Evolutionary conservation across 2,797 vertebrate genomes (phyloP).

Genomic region (Thunnus albacares): DNA sequence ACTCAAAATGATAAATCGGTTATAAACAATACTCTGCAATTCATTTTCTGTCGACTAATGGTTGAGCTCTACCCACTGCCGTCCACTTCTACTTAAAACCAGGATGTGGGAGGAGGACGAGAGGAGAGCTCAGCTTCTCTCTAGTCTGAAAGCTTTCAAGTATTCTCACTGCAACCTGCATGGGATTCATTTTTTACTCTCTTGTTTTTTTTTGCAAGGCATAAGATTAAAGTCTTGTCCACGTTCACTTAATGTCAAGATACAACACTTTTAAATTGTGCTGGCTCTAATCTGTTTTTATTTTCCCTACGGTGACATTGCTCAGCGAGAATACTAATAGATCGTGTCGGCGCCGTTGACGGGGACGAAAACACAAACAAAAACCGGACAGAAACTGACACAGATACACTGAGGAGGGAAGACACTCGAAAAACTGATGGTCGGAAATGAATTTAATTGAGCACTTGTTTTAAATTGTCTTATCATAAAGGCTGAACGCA

Average conservation of each 20-base stretch:
- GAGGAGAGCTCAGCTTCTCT: too few species aligned
- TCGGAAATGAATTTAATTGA: neutral
- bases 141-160: neutral
- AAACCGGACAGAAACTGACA: neutral
- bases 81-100: too few species aligned
- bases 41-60: too few species aligned
- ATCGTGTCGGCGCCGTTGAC: neutral
- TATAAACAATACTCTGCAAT: too few species aligned
- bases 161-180: constrained; percentile 18
- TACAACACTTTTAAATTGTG: constrained; percentile 28
- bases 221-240: constrained; percentile 43
- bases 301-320: constrained; percentile 33
- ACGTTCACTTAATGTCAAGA: constrained; percentile 39
- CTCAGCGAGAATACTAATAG: constrained; percentile 26
- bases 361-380: neutral
- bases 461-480: constrained; percentile 6
- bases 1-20: too few species aligned
- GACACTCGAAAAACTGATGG: neutral
- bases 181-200: constrained; percentile 42
- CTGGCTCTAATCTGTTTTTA: constrained; percentile 39
- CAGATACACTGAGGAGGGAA: neutral
- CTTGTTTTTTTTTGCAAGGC: constrained; percentile 36
- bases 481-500: neutral
- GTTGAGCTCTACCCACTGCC: too few species aligned
- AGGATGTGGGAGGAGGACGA: too few species aligned